phyloP scores from a whole-genome alignment of 2,113 vertebrate genomes.

The Cynoglossus semilaevis region DNA sequence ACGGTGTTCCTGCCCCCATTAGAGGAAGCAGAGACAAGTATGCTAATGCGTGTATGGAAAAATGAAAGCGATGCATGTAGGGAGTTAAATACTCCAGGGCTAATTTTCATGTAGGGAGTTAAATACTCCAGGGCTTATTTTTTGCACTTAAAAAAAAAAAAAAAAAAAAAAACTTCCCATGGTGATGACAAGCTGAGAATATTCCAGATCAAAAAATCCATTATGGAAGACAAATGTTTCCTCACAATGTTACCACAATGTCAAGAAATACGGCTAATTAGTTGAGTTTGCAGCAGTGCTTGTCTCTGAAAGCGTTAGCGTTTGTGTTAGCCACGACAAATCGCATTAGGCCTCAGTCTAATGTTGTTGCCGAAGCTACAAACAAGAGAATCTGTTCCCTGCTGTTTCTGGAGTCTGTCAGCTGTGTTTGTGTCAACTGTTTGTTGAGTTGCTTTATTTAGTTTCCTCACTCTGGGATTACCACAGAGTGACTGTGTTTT shows the following conservation, averaged over 20 bases:
- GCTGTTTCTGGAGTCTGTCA: constrained; percentile 14
- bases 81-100: constrained; percentile 19
- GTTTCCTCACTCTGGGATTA: too few species aligned
- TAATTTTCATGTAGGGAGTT: background rate
- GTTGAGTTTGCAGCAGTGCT: constrained; percentile 1
- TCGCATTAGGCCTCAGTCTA: background rate
- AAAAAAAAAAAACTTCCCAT: constrained; percentile 17
- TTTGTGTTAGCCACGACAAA: constrained; percentile 6
- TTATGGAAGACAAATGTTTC: background rate
- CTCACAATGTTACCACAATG: background rate
- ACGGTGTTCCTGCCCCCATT: constrained; percentile 7
- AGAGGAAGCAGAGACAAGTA: constrained; percentile 15
- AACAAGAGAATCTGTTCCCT: constrained; percentile 1
- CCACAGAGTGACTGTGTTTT: too few species aligned
- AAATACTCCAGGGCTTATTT: too few species aligned
- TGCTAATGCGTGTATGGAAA: constrained; percentile 15
- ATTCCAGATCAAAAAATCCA: constrained; percentile 3
- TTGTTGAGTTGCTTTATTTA: too few species aligned
- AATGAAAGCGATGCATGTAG: constrained; percentile 29
- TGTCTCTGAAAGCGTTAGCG: background rate
- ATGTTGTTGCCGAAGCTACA: constrained; percentile 5
- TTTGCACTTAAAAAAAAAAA: too few species aligned
- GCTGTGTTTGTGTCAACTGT: too few species aligned
- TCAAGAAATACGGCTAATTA: constrained; percentile 5
- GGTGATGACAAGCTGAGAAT: constrained; percentile 13